These are phyloP conservation scores for Laticauda laticaudata DNA, from an alignment of 2,113 vertebrate genomes.

Conservation along the genomic window DNA sequence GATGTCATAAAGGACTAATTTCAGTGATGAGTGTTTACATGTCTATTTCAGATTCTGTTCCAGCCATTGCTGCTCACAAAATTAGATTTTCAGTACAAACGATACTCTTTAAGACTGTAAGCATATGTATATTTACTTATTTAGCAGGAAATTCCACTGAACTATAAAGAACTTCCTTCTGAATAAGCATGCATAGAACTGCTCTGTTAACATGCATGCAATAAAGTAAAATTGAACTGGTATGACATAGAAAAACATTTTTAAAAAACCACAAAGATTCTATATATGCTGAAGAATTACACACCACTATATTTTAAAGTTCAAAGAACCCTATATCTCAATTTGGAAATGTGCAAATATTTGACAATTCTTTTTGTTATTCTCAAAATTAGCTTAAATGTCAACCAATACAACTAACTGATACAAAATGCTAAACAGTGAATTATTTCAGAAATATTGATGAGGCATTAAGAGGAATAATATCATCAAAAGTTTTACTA, in stretches of 20 bases:
- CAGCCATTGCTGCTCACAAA: conserved; percentile 3
- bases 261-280: conserved; percentile 47
- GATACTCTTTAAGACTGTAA: neutral
- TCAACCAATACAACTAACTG: conserved; percentile 48
- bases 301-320: conserved; percentile 53
- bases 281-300: conserved; percentile 56
- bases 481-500: conserved; percentile 38
- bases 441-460: conserved; percentile 22
- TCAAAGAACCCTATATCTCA: conserved; percentile 46
- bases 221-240: conserved; percentile 41
- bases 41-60: neutral
- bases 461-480: conserved; percentile 37
- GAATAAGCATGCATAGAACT: neutral
- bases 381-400: conserved; percentile 41
- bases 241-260: conserved; percentile 57
- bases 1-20: neutral
- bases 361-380: conserved; percentile 47
- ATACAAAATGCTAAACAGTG: conserved; percentile 50
- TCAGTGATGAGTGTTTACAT: neutral
- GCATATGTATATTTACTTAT: neutral
- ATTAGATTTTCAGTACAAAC: conserved; percentile 21
- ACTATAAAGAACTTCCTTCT: neutral
- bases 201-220: conserved; percentile 17
- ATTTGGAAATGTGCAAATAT: conserved; percentile 47
- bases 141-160: neutral